Conservation (phyloP, 2,888 invertebrate genomes). For the Melitaea athalia region DNA sequence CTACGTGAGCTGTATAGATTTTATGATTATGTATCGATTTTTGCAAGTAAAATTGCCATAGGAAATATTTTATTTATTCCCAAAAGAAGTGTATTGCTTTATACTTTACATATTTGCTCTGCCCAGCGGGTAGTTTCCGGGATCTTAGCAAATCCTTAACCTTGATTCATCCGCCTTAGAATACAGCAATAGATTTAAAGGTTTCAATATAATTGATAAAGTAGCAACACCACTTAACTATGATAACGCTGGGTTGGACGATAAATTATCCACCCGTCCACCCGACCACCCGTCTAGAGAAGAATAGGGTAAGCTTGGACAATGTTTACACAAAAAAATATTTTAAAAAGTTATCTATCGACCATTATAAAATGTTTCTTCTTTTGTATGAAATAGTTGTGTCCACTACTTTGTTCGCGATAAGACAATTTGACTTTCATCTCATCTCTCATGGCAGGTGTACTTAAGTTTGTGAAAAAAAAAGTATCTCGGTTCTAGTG, state of each 20-base stretch:
- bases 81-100: neutral
- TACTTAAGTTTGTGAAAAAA: no score
- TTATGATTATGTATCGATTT: no score
- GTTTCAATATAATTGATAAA: constrained; percentile 28
- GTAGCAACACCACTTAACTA: constrained; percentile 48
- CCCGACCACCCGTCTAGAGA: constrained; percentile 41
- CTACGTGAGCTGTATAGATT: no score
- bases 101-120: no score
- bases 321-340: constrained; percentile 8
- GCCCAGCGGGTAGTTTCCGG: no score
- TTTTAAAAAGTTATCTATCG: neutral
- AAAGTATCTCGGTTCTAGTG: no score
- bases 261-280: constrained; percentile 35
- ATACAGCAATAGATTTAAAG: constrained; percentile 10
- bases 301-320: constrained; percentile 30
- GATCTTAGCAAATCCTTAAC: neutral
- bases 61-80: no score
- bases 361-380: neutral
- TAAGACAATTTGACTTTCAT: neutral
- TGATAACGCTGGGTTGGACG: constrained; percentile 45
- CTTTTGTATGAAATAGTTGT: neutral
- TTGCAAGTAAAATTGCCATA: no score
- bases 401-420: neutral
- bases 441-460: no score
- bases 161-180: neutral